Percentiles rank a stretch among this genome's conserved stretches.
Evolutionary conservation across 2,113 vertebrate species (phyloP).

Genomic region (Phalacrocorax carbo): DNA sequence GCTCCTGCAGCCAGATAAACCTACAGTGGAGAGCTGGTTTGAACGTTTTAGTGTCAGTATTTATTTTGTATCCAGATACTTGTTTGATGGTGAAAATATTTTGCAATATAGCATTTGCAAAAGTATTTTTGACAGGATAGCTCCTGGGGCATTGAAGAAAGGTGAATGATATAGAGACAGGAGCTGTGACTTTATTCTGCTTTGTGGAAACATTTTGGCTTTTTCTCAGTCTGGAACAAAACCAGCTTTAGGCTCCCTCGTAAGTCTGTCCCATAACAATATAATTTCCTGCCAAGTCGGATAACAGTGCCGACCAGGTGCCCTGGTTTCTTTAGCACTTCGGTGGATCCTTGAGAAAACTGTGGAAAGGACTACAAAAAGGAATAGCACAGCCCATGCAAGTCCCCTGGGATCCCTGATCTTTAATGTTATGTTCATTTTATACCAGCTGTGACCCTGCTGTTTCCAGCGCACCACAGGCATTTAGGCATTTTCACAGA

Average conservation of each 20-base stretch:
- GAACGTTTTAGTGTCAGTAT: neutral
- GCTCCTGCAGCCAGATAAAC: neutral
- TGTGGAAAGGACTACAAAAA: neutral
- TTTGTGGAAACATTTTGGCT: neutral
- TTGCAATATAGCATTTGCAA: neutral
- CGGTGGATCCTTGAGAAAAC: neutral
- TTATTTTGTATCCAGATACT: neutral
- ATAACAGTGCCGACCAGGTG: neutral
- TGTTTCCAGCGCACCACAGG: neutral
- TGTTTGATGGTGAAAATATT: neutral
- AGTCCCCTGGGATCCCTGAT: neutral
- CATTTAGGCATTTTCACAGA: neutral
- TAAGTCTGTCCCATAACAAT: neutral
- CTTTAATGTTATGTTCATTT: neutral
- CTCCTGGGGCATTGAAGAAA: constrained; percentile 1
- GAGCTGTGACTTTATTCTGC: neutral
- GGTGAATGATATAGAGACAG: neutral
- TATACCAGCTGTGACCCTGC: neutral
- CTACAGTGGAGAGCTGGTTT: neutral
- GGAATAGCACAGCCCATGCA: neutral
- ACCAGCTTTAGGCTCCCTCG: neutral
- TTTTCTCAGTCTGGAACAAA: neutral
- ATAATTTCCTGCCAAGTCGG: neutral
- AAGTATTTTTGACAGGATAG: neutral
- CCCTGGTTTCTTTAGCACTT: neutral